phyloP scores from a whole-genome alignment of 2,113 vertebrate genomes.

The Oryctolagus cuniculus region mOryCun1.1 NC_091433.1:134174001-134174500 shows the following conservation, averaged over 20 bases:
- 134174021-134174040: background rate
- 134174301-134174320: background rate
- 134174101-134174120: background rate
- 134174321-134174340: background rate
- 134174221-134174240: constrained; percentile 35
- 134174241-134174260: background rate
- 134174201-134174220: background rate
- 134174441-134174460: background rate
- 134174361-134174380: background rate
- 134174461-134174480: background rate
- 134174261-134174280: background rate
- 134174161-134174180: background rate
- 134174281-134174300: background rate
- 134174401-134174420: background rate
- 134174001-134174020: background rate
- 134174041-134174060: background rate
- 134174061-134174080: background rate
- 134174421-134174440: background rate
- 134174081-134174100: background rate
- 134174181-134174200: background rate
- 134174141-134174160: background rate
- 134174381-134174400: constrained; percentile 15
- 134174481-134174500: background rate
- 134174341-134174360: background rate
- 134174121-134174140: background rate